These are phyloP conservation scores for Tenodera sinensis DNA, from an alignment of 2,888 invertebrate species.

Conservation along the genomic window DNA sequence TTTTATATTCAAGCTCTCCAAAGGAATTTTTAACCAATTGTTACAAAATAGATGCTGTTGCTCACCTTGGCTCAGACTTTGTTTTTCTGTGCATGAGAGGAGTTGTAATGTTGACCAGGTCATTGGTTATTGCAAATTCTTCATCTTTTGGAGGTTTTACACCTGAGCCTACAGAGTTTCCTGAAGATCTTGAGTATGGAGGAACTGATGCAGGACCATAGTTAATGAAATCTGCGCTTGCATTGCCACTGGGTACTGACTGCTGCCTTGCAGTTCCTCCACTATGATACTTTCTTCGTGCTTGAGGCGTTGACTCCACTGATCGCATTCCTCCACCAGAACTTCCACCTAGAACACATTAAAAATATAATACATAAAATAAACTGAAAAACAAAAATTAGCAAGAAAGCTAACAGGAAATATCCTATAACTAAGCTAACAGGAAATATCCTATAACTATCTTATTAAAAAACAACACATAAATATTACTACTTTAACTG, in stretches of 20 bases:
- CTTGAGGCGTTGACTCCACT: conserved; percentile 62
- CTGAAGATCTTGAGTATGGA: neutral
- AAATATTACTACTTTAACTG: no score
- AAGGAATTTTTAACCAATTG: no score
- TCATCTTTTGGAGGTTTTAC: conserved; percentile 1
- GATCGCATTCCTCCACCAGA: conserved; percentile 46
- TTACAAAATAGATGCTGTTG: neutral
- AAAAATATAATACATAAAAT: no score
- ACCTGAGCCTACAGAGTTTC: conserved; percentile 3
- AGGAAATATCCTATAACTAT: no score
- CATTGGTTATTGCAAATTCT: conserved; percentile 4
- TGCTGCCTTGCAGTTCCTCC: neutral
- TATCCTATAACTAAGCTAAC: no score
- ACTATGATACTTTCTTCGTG: conserved; percentile 35
- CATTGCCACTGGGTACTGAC: neutral
- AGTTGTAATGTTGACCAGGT: neutral
- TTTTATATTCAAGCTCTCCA: no score
- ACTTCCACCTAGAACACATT: conserved; percentile 19
- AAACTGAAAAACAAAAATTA: no score
- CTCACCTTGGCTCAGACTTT: conserved; percentile 17
- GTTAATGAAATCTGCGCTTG: neutral
- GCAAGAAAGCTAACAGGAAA: no score
- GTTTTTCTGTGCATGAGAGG: conserved; percentile 24
- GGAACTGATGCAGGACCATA: conserved; percentile 6
- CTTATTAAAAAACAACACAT: no score